Percentiles rank a stretch among this genome's conserved stretches.
phyloP scores from a whole-genome alignment of 2,888 invertebrate species.

The Troides aeacus region DNA sequence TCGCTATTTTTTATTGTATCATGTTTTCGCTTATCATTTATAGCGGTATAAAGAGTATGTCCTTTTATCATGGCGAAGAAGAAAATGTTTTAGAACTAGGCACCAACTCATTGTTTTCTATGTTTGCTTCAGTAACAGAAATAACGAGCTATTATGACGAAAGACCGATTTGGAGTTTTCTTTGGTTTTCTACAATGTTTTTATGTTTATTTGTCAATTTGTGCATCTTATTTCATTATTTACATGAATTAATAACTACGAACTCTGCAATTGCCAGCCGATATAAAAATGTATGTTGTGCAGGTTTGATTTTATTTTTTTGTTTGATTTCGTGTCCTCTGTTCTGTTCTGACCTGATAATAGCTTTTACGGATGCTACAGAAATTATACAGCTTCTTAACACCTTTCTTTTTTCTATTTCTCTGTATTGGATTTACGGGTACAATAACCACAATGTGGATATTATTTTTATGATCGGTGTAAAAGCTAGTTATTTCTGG shows the following conservation, averaged over 20 bases:
- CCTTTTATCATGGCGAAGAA: constrained; percentile 67
- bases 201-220: constrained; percentile 54
- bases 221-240: constrained; percentile 56
- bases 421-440: constrained; percentile 69
- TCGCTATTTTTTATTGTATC: constrained; percentile 48
- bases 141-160: constrained; percentile 59
- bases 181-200: constrained; percentile 60
- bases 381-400: constrained; percentile 58
- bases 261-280: constrained; percentile 36
- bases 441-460: constrained; percentile 61
- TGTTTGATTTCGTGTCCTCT: constrained; percentile 55
- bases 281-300: constrained; percentile 44
- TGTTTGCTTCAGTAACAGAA: constrained; percentile 60
- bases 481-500: constrained; percentile 65
- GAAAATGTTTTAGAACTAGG: constrained; percentile 60
- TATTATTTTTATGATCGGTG: constrained; percentile 71
- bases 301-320: constrained; percentile 42
- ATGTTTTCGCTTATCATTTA: constrained; percentile 54
- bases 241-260: constrained; percentile 46
- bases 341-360: constrained; percentile 61
- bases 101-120: constrained; percentile 47
- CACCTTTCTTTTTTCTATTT: constrained; percentile 56
- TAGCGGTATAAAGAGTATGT: constrained; percentile 64
- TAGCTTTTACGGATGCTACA: constrained; percentile 49
- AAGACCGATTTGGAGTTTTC: constrained; percentile 56